Base-by-base conservation (phyloP, 1,140 invertebrate species). In the Himalopsyche phryganea region DNA sequence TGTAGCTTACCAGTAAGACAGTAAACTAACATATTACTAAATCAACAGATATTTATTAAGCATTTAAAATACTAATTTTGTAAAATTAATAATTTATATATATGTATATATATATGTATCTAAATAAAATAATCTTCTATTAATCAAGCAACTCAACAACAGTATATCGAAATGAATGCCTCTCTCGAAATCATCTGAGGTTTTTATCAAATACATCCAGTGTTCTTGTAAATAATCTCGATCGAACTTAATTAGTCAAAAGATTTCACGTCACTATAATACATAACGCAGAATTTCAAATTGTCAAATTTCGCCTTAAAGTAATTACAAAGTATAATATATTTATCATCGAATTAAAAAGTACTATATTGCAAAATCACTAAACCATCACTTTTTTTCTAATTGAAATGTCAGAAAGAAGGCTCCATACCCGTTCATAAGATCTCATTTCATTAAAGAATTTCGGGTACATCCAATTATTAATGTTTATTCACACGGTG, bases 341-440 rank as follows among this genome's bases (percentile, higher is more conserved):
- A 38, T 58, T 54, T 59, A 56, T 59, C 56, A 33, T 60, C 53
- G 61, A 64, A 64, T 64, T 57, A 60, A 64, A 64, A 57, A 50
- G 57, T 60, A 42, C 61, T 64, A 60, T 63, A 64, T 64, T 64
- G 61, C 61, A 58, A 64, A 64, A 64, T 64, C 61, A 64, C 61
- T 64, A 64, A 59, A 60, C 50, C 52, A 57, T 60, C 60, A 57
- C 60, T 58, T 64, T 64, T 57, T 58, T 60, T 64, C 61, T 64
- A 64, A 63, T 64, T 64, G 61, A 64, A 64, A 63, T 63, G 57
- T 64, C 58, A 53, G 57, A 64, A 60, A 64, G 61, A 64, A 64
- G 61, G 61, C 61, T 60, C 53, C 45, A 46, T 54, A 60, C 61
- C 61, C 58, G 50, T 57, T 60, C 57, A 64, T 64, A 60, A 64